Percentiles rank a stretch among this genome's conserved stretches.
phyloP scores from a whole-genome alignment of 1,140 invertebrate genomes.

The Neodiprion fabricii region DNA sequence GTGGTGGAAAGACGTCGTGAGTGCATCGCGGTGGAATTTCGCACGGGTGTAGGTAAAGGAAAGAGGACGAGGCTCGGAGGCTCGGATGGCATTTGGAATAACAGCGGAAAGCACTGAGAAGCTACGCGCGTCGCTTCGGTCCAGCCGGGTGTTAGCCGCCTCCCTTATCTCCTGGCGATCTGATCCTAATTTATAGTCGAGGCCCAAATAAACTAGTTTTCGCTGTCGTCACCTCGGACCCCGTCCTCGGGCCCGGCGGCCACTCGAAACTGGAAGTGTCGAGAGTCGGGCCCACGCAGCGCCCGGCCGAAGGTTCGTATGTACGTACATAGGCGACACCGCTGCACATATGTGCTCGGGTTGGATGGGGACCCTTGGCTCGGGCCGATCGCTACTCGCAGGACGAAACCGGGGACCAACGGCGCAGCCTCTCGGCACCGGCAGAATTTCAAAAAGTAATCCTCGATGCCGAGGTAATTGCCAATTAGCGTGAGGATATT shows the following conservation, averaged over 20 bases:
- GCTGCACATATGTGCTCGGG: background rate
- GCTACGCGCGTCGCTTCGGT: constrained; percentile 38
- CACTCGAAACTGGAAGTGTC: background rate
- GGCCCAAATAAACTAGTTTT: constrained; percentile 65
- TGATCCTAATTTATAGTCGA: constrained; percentile 64
- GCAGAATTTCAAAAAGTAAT: constrained; percentile 38
- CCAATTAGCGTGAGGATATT: constrained; percentile 61
- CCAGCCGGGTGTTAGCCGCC: constrained; percentile 60
- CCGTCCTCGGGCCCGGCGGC: constrained; percentile 16
- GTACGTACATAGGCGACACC: too few species aligned
- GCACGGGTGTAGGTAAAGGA: background rate
- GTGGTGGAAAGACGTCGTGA: too few species aligned
- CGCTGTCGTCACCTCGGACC: constrained; percentile 59
- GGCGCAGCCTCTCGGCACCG: background rate
- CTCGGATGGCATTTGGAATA: background rate
- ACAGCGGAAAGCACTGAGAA: background rate
- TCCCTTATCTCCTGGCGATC: constrained; percentile 61
- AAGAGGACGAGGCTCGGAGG: background rate
- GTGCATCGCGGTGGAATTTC: background rate
- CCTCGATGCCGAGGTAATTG: constrained; percentile 56
- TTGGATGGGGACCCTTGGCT: too few species aligned
- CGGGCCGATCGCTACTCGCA: background rate
- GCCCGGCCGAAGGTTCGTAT: too few species aligned
- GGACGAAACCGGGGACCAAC: background rate
- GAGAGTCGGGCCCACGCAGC: constrained; percentile 3